Evolutionary conservation across 2,888 invertebrate species (phyloP), one percentile per base, ranked within the genome.

Genomic region (Chalcis sispes): DNA sequence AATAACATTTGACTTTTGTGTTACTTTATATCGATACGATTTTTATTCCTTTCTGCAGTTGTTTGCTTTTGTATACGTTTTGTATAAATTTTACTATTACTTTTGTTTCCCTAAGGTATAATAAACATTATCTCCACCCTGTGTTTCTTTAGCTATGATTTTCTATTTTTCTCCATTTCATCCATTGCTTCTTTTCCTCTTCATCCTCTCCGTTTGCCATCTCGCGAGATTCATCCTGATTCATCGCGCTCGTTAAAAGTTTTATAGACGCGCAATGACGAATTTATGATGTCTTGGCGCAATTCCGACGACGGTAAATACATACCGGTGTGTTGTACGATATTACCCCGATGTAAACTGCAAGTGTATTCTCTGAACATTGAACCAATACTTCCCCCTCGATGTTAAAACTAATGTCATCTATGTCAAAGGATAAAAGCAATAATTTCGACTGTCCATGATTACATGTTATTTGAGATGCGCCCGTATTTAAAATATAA

Each of bases 191-290:
- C 29, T 56, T 8, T 61, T 4, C 25, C 36, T 32, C 25, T 59
- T 52, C 25, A 13, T 25, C 42, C 40, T 5, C 27, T 15, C 50
- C 15, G 56, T 46, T 59, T 15, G 7, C 25, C 20, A 40, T 52
- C 15, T 42, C 15, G 40, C 25, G 50, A 75, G 65, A 78, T 78
- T 75, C 72, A 72, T 75, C 72, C 62, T 64, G 78, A 75, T 72
- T 75, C 78, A 78, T 75, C 72, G 75, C 32, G 69, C 69, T 72
- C 75, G 75, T 78, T 78, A 72, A 75, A 74, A 75, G 66, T 75
- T 75, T 75, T 75, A 72, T 70, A 70, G 69, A 66, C 54, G 61
- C 58, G 61, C 75, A 75, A 77, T 75, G 72, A 78, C 75, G 78
- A 75, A 75, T 78, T 78, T 75, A 78, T 61, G 75, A 70, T 75